phyloP scores from a whole-genome alignment of 2,797 vertebrate species.

The Hylomyscus alleni region DNA sequence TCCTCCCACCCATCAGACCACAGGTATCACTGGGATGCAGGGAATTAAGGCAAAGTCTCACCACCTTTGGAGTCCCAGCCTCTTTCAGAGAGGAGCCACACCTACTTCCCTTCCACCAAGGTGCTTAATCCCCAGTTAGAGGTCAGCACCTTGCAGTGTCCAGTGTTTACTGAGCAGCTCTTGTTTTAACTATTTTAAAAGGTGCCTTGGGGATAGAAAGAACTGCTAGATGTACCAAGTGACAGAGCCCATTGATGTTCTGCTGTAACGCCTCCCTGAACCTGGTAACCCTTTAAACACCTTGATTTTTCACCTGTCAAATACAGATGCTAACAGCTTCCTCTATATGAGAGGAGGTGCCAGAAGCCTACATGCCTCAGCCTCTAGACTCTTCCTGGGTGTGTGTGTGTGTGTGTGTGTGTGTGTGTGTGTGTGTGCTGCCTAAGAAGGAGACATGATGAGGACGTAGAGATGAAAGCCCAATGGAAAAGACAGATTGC shows the following conservation, averaged over 20 bases:
- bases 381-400: background rate
- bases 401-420: background rate
- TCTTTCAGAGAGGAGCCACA: background rate
- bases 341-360: background rate
- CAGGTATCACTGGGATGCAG: fast-evolving
- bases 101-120: background rate
- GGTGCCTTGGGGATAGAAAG: background rate
- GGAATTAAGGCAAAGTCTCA: background rate
- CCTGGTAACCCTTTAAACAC: slow-evolving; percentile 18
- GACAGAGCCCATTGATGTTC: slow-evolving; percentile 8
- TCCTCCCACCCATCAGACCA: fast-evolving
- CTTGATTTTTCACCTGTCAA: background rate
- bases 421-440: background rate
- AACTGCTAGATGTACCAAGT: background rate
- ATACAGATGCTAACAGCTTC: background rate
- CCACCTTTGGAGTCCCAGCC: background rate
- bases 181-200: background rate
- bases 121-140: background rate
- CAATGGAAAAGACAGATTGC: background rate
- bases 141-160: background rate
- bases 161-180: background rate
- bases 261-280: background rate
- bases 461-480: no score
- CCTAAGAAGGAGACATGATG: fast-evolving
- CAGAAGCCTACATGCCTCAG: background rate